Percentiles rank a stretch among this genome's conserved stretches.
Evolutionary conservation across 1,140 invertebrate genomes (phyloP).

Genomic region (Halyomorpha halys): DNA sequence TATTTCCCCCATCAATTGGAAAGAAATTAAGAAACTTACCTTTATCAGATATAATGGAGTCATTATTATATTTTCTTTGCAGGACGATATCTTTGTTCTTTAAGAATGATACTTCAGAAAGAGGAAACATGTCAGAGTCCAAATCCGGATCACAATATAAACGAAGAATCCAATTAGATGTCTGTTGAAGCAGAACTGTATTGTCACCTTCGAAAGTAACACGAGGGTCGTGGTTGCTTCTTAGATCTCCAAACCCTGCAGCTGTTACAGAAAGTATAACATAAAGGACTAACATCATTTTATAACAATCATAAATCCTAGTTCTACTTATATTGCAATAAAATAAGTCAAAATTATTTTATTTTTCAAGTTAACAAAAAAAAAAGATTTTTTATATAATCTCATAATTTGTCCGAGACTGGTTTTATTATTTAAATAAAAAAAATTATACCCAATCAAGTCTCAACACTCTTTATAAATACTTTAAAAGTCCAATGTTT

Average conservation of each 20-base stretch:
- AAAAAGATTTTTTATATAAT: too few relatives aligned
- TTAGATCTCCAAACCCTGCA: constrained; percentile 65
- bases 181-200: constrained; percentile 86
- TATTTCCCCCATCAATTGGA: too few relatives aligned
- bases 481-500: too few relatives aligned
- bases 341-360: too few relatives aligned
- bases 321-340: too few relatives aligned
- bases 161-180: constrained; percentile 74
- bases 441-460: too few relatives aligned
- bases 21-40: constrained; percentile 22
- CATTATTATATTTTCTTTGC: not conserved
- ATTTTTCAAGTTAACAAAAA: too few relatives aligned
- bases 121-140: constrained; percentile 42
- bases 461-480: too few relatives aligned
- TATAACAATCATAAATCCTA: too few relatives aligned
- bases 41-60: constrained; percentile 6
- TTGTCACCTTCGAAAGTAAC: constrained; percentile 94
- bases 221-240: constrained; percentile 81
- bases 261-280: constrained; percentile 41
- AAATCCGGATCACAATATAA: constrained; percentile 39
- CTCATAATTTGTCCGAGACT: too few relatives aligned
- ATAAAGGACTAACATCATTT: too few relatives aligned
- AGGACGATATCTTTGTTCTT: not conserved
- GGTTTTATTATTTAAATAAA: too few relatives aligned
- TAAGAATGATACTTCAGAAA: not conserved